Evolutionary conservation across 2,113 vertebrate genomes (phyloP).

Genomic region (Atractosteus spatula): DNA sequence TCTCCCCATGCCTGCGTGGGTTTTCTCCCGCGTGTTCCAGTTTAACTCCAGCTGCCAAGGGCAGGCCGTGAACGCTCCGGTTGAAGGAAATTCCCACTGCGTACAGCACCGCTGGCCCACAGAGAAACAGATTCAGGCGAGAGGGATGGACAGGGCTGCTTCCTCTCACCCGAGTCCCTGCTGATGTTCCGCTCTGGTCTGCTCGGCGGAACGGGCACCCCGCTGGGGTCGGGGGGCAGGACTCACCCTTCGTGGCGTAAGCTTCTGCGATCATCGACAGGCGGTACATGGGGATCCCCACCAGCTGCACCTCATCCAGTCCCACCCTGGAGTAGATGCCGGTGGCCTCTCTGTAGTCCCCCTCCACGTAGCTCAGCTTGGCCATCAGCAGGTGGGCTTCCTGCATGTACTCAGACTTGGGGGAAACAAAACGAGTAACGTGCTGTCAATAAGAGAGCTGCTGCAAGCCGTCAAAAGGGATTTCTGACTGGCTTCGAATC

Average conservation of each 20-base stretch:
- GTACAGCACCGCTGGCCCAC: slow-evolving; percentile 6
- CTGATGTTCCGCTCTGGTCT: not conserved
- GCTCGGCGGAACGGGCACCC: too few species aligned
- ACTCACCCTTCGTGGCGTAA: slow-evolving; percentile 87
- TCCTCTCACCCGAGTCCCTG: not conserved
- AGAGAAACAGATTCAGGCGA: not conserved
- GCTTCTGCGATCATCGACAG: slow-evolving; percentile 92
- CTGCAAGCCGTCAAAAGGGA: not conserved
- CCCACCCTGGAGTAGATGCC: slow-evolving; percentile 75
- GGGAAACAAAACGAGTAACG: slow-evolving; percentile 28
- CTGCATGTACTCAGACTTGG: slow-evolving; percentile 86
- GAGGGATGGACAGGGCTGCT: too few species aligned
- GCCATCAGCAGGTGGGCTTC: slow-evolving; percentile 89
- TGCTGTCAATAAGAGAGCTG: too few species aligned
- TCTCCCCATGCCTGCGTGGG: too few species aligned
- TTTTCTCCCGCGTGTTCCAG: too few species aligned
- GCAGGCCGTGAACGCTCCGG: too few species aligned
- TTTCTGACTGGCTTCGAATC: not conserved
- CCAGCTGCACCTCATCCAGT: slow-evolving; percentile 85
- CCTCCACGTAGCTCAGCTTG: slow-evolving; percentile 91
- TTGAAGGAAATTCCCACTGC: not conserved
- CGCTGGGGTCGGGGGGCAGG: too few species aligned
- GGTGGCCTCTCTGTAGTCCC: slow-evolving; percentile 83
- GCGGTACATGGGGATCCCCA: slow-evolving; percentile 79
- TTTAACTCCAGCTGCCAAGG: too few species aligned